A percentile compares a stretch with the other conserved stretches of the same genome.
These are phyloP conservation scores for Gavialis gangeticus DNA, from an alignment of 2,113 vertebrate species.

Conservation along the genomic window DNA sequence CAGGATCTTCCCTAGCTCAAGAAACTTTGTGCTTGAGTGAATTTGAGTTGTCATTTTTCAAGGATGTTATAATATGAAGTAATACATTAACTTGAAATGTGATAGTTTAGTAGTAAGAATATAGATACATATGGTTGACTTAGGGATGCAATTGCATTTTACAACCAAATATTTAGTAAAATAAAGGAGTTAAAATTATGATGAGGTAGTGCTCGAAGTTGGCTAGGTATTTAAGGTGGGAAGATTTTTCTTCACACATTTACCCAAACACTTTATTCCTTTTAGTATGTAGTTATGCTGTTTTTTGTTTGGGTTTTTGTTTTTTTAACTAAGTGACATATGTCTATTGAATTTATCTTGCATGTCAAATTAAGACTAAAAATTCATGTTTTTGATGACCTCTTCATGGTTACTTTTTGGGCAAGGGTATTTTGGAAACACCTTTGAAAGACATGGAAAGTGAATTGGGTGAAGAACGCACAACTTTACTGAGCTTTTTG, in stretches of 20 bases:
- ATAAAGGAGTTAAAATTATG: not conserved
- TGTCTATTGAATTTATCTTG: not conserved
- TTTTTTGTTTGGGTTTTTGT: not conserved
- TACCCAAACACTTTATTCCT: not conserved
- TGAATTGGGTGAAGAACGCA: not conserved
- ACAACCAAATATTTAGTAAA: not conserved
- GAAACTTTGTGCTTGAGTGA: slow-evolving; percentile 51
- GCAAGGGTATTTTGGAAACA: not conserved
- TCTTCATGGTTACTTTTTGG: not conserved
- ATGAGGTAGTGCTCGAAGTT: not conserved
- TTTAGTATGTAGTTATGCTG: not conserved
- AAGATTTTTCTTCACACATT: not conserved
- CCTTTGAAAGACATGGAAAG: not conserved
- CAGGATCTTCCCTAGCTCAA: slow-evolving; percentile 54
- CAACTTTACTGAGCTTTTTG: not conserved
- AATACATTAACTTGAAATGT: slow-evolving; percentile 25
- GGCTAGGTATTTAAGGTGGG: not conserved
- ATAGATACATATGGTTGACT: slow-evolving; percentile 38
- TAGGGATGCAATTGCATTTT: slow-evolving; percentile 14
- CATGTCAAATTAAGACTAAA: not conserved
- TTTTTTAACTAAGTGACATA: not conserved
- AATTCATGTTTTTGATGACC: not conserved
- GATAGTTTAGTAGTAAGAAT: slow-evolving; percentile 29
- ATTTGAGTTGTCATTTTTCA: slow-evolving; percentile 61
- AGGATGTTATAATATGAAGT: slow-evolving; percentile 48